phyloP scores from a whole-genome alignment of 1,140 invertebrate species.

The Stegodyphus mimosarum region DNA sequence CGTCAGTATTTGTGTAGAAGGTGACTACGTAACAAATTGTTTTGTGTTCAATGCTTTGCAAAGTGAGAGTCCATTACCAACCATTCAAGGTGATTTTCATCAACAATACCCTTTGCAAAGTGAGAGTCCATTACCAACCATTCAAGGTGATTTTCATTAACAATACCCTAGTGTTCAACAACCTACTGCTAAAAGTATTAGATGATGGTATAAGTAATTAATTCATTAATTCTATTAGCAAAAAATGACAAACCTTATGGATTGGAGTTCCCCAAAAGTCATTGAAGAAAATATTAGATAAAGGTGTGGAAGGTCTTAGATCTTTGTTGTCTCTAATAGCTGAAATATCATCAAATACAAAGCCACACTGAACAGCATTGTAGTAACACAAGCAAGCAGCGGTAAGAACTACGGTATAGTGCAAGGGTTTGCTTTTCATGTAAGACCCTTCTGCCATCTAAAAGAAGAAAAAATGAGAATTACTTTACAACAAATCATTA shows the following conservation, averaged over 20 bases:
- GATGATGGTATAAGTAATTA: too few relatives aligned
- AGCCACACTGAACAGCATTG: constrained; percentile 69
- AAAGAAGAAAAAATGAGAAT: constrained; percentile 9
- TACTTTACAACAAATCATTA: neutral
- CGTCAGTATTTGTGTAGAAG: too few relatives aligned
- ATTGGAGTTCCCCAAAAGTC: constrained; percentile 94
- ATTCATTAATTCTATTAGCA: neutral
- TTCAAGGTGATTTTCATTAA: too few relatives aligned
- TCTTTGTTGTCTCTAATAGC: constrained; percentile 71
- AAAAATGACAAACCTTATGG: constrained; percentile 78
- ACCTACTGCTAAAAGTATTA: too few relatives aligned
- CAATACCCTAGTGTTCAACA: too few relatives aligned
- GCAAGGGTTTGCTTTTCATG: neutral
- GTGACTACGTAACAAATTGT: too few relatives aligned
- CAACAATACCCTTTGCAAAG: too few relatives aligned
- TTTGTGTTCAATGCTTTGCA: too few relatives aligned
- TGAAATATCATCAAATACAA: constrained; percentile 72
- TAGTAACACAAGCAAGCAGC: constrained; percentile 64
- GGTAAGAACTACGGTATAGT: constrained; percentile 23
- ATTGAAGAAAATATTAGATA: constrained; percentile 75
- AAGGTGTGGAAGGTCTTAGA: constrained; percentile 67
- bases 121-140: too few relatives aligned
- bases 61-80: too few relatives aligned
- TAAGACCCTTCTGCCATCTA: constrained; percentile 23
- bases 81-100: too few relatives aligned